Conservation (phyloP, 2,888 invertebrate genomes). For the Agriotes lineatus region DNA sequence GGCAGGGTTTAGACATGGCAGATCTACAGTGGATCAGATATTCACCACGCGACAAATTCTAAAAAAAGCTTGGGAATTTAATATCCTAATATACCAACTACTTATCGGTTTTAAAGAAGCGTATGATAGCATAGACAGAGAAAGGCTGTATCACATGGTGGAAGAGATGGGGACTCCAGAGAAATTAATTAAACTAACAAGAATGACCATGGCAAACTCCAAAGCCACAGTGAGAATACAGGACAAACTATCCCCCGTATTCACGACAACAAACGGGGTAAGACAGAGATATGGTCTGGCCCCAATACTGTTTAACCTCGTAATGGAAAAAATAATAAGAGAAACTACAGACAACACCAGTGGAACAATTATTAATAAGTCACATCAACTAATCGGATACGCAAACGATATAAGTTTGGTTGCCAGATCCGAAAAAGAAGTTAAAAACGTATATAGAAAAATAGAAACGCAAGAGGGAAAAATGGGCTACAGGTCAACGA, state of each 20-base stretch:
- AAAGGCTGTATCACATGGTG: background rate
- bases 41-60: background rate
- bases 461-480: slow-evolving; percentile 3
- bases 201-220: background rate
- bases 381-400: background rate
- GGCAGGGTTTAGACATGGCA: background rate
- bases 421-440: background rate
- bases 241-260: background rate
- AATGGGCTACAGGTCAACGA: background rate
- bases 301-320: background rate
- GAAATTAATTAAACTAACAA: background rate
- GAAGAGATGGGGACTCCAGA: background rate
- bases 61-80: background rate
- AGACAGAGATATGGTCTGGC: background rate
- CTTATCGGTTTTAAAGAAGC: background rate
- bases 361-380: background rate
- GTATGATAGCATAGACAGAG: background rate
- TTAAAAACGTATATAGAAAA: background rate
- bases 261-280: background rate
- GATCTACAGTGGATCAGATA: background rate
- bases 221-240: background rate
- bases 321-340: background rate
- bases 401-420: background rate
- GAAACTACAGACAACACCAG: background rate
- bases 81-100: background rate